Conservation (phyloP, 2,797 vertebrate genomes). For the Propithecus perrieri region DNA sequence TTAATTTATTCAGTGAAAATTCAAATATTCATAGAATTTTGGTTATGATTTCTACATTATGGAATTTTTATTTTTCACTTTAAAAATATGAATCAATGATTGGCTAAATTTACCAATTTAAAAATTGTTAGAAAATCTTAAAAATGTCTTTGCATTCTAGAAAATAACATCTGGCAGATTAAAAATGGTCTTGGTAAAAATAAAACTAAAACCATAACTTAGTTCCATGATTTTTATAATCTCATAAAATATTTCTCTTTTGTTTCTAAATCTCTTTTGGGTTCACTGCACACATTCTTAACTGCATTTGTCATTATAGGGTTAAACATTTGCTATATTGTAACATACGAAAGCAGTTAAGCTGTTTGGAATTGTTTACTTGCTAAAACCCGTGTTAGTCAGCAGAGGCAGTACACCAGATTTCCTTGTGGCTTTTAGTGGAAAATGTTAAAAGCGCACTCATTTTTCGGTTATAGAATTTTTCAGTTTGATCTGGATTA, state of each 20-base stretch:
- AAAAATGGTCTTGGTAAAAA: background rate
- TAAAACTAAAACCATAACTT: background rate
- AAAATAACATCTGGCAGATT: constrained; percentile 49
- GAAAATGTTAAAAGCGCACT: constrained; percentile 87
- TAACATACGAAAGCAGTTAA: constrained; percentile 85
- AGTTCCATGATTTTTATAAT: constrained; percentile 15
- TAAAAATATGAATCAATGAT: background rate
- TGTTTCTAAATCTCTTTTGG: background rate
- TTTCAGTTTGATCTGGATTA: constrained; percentile 84
- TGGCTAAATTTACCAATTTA: background rate
- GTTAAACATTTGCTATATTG: constrained; percentile 74
- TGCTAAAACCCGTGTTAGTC: constrained; percentile 83
- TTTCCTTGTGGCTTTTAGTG: constrained; percentile 87
- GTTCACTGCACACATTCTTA: constrained; percentile 3
- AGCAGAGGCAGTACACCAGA: constrained; percentile 84
- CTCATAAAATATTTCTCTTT: background rate
- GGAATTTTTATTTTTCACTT: constrained; percentile 5
- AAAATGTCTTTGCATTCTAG: constrained; percentile 36
- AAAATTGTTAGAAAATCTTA: constrained; percentile 38
- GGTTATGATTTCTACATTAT: constrained; percentile 2
- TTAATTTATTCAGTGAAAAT: constrained; percentile 49
- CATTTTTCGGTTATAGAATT: constrained; percentile 83
- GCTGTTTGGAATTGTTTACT: constrained; percentile 85
- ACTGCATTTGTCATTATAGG: constrained; percentile 12
- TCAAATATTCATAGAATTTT: constrained; percentile 5